Conservation (phyloP, 2,113 vertebrate species). For the Psittacula cyanocephala region DNA sequence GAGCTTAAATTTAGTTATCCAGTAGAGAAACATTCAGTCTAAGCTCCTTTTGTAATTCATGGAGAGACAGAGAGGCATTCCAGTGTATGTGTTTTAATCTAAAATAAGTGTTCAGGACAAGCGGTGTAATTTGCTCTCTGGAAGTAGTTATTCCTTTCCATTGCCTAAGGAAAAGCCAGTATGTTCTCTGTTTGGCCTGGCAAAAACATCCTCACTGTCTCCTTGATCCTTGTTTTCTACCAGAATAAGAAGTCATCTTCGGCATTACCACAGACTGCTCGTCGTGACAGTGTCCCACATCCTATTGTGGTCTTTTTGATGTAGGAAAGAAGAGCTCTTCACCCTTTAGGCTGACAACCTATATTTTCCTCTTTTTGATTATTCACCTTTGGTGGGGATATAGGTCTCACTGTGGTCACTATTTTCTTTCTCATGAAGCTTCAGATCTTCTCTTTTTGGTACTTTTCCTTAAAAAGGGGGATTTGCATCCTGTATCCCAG, state of each 20-base stretch:
- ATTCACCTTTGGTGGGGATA: background rate
- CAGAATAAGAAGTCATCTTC: background rate
- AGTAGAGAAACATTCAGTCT: background rate
- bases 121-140: background rate
- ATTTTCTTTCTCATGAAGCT: background rate
- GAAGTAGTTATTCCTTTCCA: background rate
- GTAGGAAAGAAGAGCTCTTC: background rate
- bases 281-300: background rate
- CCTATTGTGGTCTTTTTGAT: background rate
- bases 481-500: background rate
- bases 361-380: background rate
- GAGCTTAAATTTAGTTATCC: constrained; percentile 1
- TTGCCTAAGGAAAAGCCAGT: background rate
- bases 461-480: background rate
- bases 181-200: background rate
- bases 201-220: background rate
- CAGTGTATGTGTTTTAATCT: background rate
- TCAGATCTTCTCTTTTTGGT: background rate
- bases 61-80: background rate
- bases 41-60: background rate
- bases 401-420: background rate
- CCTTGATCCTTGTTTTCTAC: background rate
- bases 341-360: background rate
- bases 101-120: background rate
- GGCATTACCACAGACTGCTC: background rate